A percentile compares a stretch with the other conserved stretches of the same genome.
phyloP scores from a whole-genome alignment of 2,113 vertebrate species.

The Siniperca chuatsi region DNA sequence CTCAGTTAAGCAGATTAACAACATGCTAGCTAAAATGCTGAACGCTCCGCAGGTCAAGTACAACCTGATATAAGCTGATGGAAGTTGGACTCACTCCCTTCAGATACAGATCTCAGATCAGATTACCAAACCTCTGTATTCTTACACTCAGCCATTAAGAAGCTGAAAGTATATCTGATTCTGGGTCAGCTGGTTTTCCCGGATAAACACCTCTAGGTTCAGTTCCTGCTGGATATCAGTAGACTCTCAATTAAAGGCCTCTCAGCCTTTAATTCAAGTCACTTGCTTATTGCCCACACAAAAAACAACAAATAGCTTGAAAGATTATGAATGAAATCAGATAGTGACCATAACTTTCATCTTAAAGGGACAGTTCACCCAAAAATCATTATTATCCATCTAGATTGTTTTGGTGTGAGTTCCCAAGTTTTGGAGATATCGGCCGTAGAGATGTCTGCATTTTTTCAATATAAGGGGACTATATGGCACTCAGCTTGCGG shows the following conservation, averaged over 20 bases:
- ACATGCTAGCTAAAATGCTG: conserved; percentile 71
- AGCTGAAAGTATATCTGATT: conserved; percentile 35
- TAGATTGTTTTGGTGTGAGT: too few species aligned
- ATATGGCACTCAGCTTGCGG: too few species aligned
- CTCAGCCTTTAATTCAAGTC: background rate
- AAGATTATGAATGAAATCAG: background rate
- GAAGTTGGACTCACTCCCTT: conserved; percentile 18
- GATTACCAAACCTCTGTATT: conserved; percentile 47
- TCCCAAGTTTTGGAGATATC: too few species aligned
- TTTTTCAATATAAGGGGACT: too few species aligned
- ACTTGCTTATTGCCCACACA: background rate
- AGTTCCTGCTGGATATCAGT: background rate
- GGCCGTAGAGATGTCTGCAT: too few species aligned
- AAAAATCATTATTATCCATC: too few species aligned
- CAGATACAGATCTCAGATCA: conserved; percentile 58
- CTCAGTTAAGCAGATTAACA: conserved; percentile 79
- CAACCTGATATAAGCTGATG: conserved; percentile 62
- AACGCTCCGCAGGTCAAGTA: conserved; percentile 61
- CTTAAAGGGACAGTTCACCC: background rate
- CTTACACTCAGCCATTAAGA: conserved; percentile 18
- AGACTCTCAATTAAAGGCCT: background rate
- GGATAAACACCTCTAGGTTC: conserved; percentile 34
- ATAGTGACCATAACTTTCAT: background rate
- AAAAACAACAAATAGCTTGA: background rate
- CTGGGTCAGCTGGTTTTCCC: conserved; percentile 34